Evolutionary conservation across 2,113 vertebrate genomes (phyloP).

Genomic region (Stictonetta naevosa): DNA sequence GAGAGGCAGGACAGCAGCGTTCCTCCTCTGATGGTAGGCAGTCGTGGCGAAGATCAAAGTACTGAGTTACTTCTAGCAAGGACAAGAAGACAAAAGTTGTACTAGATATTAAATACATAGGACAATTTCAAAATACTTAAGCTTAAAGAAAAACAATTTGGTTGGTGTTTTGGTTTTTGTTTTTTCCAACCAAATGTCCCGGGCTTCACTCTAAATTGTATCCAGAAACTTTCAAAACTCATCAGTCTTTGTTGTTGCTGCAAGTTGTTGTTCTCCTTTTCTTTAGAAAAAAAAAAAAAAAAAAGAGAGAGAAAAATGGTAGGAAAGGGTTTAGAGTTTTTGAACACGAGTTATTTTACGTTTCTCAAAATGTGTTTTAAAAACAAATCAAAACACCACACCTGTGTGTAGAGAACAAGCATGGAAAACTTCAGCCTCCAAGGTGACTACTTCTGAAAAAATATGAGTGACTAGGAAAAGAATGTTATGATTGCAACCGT

Average conservation of each 20-base stretch:
- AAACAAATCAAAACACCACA: neutral
- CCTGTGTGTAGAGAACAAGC: neutral
- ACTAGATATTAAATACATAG: neutral
- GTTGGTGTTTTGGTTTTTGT: neutral
- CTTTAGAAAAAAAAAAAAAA: neutral
- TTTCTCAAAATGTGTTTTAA: neutral
- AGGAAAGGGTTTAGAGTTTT: neutral
- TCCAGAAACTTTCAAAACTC: neutral
- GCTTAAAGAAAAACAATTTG: neutral
- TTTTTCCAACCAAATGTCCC: neutral
- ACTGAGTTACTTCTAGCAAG: neutral
- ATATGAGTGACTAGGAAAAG: constrained; percentile 6
- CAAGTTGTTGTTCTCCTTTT: neutral
- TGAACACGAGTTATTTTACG: neutral
- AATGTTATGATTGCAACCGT: constrained; percentile 3
- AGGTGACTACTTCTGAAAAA: neutral
- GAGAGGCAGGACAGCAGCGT: neutral
- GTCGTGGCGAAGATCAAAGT: neutral
- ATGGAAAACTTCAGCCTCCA: neutral
- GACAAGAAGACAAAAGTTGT: neutral
- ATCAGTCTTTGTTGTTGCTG: neutral
- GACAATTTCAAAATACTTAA: constrained; percentile 1
- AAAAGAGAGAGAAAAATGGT: neutral
- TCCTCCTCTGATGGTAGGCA: neutral
- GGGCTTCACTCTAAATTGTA: neutral